A percentile compares a stretch with the other conserved stretches of the same genome.
Evolutionary conservation across 2,113 vertebrate species (phyloP).

Genomic region (Neopipo cinnamomea): DNA sequence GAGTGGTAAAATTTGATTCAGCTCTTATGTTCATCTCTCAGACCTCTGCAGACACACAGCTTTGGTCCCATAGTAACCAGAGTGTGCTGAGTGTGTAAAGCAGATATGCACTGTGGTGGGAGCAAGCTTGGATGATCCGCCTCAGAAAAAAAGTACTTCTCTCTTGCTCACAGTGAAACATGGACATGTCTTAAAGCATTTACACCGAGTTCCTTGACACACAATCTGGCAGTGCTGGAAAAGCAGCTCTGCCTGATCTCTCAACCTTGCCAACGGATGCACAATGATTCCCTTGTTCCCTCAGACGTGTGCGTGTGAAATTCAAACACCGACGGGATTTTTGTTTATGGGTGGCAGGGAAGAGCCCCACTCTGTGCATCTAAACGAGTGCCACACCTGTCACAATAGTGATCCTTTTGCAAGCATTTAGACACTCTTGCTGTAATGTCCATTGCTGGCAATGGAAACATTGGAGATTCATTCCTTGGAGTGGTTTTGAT

Average conservation of each 20-base stretch:
- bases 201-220: constrained; percentile 21
- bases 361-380: constrained; percentile 24
- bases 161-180: background rate
- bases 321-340: background rate
- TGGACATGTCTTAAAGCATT: constrained; percentile 25
- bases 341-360: background rate
- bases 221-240: background rate
- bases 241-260: background rate
- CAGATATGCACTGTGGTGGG: no score
- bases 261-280: constrained; percentile 41
- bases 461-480: background rate
- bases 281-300: constrained; percentile 10
- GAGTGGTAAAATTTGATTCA: background rate
- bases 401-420: constrained; percentile 2
- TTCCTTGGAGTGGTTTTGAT: background rate
- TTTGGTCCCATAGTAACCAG: background rate
- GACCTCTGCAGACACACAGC: background rate
- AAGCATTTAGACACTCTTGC: background rate
- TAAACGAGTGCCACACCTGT: constrained; percentile 43
- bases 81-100: background rate
- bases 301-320: background rate
- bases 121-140: background rate
- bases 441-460: constrained; percentile 48
- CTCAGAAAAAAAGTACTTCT: background rate
- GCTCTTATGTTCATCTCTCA: background rate